Conservation (phyloP, 2,113 vertebrate species). For the Sinocyclocheilus grahami region DNA sequence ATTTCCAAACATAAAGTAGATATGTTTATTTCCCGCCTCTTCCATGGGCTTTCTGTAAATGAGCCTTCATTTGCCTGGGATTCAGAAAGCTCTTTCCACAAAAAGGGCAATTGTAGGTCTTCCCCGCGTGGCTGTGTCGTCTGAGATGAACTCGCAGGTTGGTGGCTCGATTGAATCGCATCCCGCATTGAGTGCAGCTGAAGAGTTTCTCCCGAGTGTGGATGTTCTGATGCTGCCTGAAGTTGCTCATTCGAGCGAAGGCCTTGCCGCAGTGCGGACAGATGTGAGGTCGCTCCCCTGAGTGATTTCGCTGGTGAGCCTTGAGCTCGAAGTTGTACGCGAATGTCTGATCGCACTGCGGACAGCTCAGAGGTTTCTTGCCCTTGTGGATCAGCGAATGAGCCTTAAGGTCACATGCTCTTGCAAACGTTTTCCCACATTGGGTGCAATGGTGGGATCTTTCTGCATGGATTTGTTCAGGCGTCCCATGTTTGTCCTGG, state of each 20-base stretch:
- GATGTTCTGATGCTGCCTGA: slow-evolving; percentile 61
- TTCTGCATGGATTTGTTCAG: slow-evolving; percentile 32
- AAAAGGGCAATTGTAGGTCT: slow-evolving; percentile 44
- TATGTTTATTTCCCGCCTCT: slow-evolving; percentile 42
- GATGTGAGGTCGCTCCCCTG: slow-evolving; percentile 52
- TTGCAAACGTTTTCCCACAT: slow-evolving; percentile 44
- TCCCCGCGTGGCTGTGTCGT: slow-evolving; percentile 54
- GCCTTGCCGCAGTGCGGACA: slow-evolving; percentile 56
- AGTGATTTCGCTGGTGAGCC: slow-evolving; percentile 53
- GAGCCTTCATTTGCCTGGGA: slow-evolving; percentile 50
- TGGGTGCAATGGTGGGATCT: slow-evolving; percentile 44
- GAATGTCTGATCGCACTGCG: slow-evolving; percentile 48
- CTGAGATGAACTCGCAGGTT: slow-evolving; percentile 57
- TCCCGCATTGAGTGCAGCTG: slow-evolving; percentile 58
- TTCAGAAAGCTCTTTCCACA: slow-evolving; percentile 55
- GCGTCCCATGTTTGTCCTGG: slow-evolving; percentile 23
- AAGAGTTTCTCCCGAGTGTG: slow-evolving; percentile 59
- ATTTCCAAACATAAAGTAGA: neutral
- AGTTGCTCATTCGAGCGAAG: slow-evolving; percentile 57
- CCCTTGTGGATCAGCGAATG: slow-evolving; percentile 53
- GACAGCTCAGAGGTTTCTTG: slow-evolving; percentile 50
- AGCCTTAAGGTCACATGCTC: slow-evolving; percentile 55
- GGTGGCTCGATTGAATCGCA: slow-evolving; percentile 59
- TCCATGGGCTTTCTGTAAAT: slow-evolving; percentile 52
- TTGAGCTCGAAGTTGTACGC: slow-evolving; percentile 52